Conservation (phyloP, 2,113 vertebrate species). For the Python bivittatus region DNA sequence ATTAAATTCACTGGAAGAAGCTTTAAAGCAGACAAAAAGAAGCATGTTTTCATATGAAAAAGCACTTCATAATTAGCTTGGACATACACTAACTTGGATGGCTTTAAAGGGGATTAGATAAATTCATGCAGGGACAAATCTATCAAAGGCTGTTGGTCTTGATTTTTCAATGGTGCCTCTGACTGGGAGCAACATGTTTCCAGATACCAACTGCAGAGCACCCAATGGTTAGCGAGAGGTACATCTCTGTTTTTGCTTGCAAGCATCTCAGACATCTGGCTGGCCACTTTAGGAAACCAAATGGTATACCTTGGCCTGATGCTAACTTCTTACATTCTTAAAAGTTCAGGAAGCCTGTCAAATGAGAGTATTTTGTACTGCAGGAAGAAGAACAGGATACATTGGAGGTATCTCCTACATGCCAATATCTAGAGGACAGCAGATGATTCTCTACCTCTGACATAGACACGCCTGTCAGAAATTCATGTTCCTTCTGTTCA, state of each 20-base stretch:
- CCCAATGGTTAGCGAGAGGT: neutral
- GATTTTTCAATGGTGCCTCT: neutral
- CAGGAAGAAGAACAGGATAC: neutral
- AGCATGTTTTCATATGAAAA: too few species aligned
- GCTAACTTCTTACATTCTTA: neutral
- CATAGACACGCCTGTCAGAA: neutral
- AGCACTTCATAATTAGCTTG: too few species aligned
- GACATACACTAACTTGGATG: neutral
- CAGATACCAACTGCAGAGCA: neutral
- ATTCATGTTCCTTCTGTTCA: neutral
- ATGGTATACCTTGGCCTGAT: neutral
- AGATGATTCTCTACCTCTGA: neutral
- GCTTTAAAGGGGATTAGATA: neutral
- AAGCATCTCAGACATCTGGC: neutral
- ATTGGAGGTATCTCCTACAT: neutral
- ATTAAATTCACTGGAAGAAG: too few species aligned
- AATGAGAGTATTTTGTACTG: neutral
- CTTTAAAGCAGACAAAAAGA: too few species aligned
- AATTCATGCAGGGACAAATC: neutral
- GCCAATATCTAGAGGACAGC: neutral
- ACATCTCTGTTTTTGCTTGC: neutral
- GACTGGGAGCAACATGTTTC: neutral
- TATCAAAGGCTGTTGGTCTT: neutral
- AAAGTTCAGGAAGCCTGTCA: neutral
- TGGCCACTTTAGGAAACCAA: neutral